A percentile compares a stretch with the other conserved stretches of the same genome.
Conservation (phyloP, 2,797 vertebrate genomes). For the Thalassophryne amazonica region DNA sequence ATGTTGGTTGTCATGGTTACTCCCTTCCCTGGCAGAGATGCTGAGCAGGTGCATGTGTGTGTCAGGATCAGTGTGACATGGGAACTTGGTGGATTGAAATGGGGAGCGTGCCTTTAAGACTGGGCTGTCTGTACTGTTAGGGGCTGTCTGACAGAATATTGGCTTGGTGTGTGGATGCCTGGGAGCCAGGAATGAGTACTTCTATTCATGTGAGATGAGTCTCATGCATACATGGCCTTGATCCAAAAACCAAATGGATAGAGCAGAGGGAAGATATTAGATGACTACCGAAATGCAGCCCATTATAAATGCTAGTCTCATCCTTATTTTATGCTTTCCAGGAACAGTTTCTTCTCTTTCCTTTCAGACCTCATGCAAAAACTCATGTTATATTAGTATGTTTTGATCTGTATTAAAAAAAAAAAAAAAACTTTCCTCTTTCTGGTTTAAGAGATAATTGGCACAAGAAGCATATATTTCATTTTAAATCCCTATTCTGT, state of each 20-base stretch:
- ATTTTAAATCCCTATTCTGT: too few species aligned
- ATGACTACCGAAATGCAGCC: conserved; percentile 15
- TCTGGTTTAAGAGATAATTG: neutral
- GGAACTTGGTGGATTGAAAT: conserved; percentile 73
- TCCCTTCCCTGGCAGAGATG: conserved; percentile 71
- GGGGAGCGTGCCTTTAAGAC: conserved; percentile 69
- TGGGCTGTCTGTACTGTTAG: conserved; percentile 73
- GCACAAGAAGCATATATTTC: too few species aligned
- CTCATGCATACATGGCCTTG: conserved; percentile 53
- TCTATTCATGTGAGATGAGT: conserved; percentile 63
- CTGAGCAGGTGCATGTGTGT: conserved; percentile 74
- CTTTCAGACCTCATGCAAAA: conserved; percentile 5
- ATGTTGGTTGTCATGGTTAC: conserved; percentile 78
- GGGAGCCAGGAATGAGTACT: conserved; percentile 68
- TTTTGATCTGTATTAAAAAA: neutral
- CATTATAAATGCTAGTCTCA: neutral
- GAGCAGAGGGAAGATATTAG: conserved; percentile 10
- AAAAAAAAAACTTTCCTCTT: neutral
- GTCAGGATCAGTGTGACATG: conserved; percentile 73
- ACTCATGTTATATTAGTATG: neutral
- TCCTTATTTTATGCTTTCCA: conserved; percentile 1
- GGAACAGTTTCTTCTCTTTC: neutral
- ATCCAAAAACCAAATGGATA: conserved; percentile 34
- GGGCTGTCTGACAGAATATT: conserved; percentile 61
- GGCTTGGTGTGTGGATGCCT: conserved; percentile 52